Evolutionary conservation across 2,797 vertebrate species (phyloP).

Genomic region (Chaetodon trifasciatus): DNA sequence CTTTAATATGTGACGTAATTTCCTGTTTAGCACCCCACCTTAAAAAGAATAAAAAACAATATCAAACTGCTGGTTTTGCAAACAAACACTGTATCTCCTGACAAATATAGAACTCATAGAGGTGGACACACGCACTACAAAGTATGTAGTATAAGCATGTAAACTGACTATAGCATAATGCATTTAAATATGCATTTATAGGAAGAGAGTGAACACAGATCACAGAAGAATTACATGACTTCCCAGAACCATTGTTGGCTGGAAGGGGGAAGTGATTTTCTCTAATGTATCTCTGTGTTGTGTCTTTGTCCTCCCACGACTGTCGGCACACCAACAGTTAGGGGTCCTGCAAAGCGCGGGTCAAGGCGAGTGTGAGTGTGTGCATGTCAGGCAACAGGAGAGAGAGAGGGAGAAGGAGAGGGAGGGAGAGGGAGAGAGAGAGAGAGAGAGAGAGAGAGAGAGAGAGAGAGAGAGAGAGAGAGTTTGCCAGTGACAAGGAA

Average conservation of each 20-base stretch:
- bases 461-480: slow-evolving; percentile 26
- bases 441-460: slow-evolving; percentile 39
- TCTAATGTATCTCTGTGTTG: slow-evolving; percentile 82
- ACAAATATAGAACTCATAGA: slow-evolving; percentile 1
- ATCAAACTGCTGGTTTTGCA: neutral
- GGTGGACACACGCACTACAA: slow-evolving; percentile 9
- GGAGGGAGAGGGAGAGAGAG: slow-evolving; percentile 24
- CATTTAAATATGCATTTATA: slow-evolving; percentile 61
- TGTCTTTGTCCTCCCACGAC: slow-evolving; percentile 81
- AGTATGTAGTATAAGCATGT: slow-evolving; percentile 23
- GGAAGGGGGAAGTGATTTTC: slow-evolving; percentile 81
- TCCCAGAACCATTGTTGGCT: slow-evolving; percentile 75
- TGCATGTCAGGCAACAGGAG: slow-evolving; percentile 8
- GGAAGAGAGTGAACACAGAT: slow-evolving; percentile 66
- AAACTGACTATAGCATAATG: slow-evolving; percentile 48
- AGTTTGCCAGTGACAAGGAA: slow-evolving; percentile 74
- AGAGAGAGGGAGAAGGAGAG: slow-evolving; percentile 23
- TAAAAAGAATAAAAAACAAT: neutral
- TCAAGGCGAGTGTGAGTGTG: slow-evolving; percentile 63
- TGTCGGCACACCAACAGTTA: slow-evolving; percentile 65
- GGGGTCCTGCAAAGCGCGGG: slow-evolving; percentile 69
- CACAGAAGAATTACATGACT: slow-evolving; percentile 70
- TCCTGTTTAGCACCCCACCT: neutral
- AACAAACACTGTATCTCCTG: neutral
- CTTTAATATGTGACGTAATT: neutral